Evolutionary conservation across 1,140 invertebrate species (phyloP), one percentile per base, ranked within the genome.

Genomic region (Cyphomyrmex costatus): DNA sequence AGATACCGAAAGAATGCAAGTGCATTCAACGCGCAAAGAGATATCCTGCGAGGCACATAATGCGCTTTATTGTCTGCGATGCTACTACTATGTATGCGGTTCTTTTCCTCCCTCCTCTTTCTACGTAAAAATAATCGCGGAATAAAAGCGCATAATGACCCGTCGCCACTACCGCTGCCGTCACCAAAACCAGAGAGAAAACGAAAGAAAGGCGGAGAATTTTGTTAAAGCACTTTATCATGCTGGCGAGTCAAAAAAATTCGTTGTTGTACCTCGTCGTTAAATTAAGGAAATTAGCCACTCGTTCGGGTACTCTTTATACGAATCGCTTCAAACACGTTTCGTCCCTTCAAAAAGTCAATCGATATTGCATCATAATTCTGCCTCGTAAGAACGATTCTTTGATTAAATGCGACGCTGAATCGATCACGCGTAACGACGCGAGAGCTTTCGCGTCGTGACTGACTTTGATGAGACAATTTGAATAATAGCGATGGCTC

Each of bases 401-500:
- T 53, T 42, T 85, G 88, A 89, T 89, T 89, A 89, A 88, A 84
- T 63, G 36, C 46, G 70, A 61, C 27, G 66, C 53, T 66, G 88
- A 89, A 89, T 89, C 86, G 88, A 89, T 89, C 85, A 63, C 46
- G 53, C 36, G 70, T 89, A 89, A 89, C 88, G 70, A 89, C 61
- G 71, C 77, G 61, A 79, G 77, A 53, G 61, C 58, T 61, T 53
- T 56, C 65, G 78, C 53, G 14, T 60, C 79, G 68, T 19, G 36
- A 24, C 53, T 74, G 79, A 60, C 53, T 73, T 71, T 63, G 68
- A 86, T 74, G 89, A 86, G 88, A 89, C 80, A 86, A 94, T 94
- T 93, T 93, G 91, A 93, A 94, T 94, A 94, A 94, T 93, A 90
- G 88, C 84, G 87, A 90, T 82, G 89, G 89, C 91, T 93, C 91